Evolutionary conservation across 2,888 invertebrate species (phyloP), one percentile per base, ranked within the genome.

Genomic region (Anthophora plumipes): DNA sequence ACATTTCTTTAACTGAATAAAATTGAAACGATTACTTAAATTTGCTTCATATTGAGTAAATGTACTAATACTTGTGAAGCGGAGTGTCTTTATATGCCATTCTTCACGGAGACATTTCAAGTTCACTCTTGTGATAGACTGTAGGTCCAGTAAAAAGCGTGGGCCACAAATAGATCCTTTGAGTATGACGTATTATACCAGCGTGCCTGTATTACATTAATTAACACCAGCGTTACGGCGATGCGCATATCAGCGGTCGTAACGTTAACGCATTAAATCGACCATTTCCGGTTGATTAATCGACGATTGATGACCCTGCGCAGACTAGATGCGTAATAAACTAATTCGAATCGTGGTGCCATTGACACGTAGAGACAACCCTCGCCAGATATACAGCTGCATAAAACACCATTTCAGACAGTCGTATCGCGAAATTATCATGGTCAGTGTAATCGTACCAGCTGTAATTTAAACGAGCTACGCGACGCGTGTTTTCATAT

Each of bases 191-290:
- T 63, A 52, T 76, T 83, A 77, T 71, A 73, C 66, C 66, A 52
- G 64, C 69, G 66, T 67, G 41, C 73, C 74, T 75, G 75, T 86
- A 83, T 88, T 83, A 88, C 87, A 84, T 86, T 88, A 88, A 87
- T 87, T 86, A 87, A 85, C 88, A 75, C 79, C 82, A 63, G 64
- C 61, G 72, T 76, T 74, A 77, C 79, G 68, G 63, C 55, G 68
- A 75, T 74, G 80, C 74, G 69, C 77, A 71, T 81, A 84, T 82
- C 86, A 80, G 74, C 77, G 80, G 64, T 55, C 85, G 80, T 85
- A 85, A 88, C 84, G 77, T 88, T 85, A 88, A 84, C 87, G 89
- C 89, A 88, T 88, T 87, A 88, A 88, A 88, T 88, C 85, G 87
- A 81, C 74, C 87, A 87, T 88, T 88, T 86, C 83, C 89, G 87